These are phyloP conservation scores for Mactromeris polynyma DNA, from an alignment of 2,888 invertebrate genomes.

Conservation along the genomic window DNA sequence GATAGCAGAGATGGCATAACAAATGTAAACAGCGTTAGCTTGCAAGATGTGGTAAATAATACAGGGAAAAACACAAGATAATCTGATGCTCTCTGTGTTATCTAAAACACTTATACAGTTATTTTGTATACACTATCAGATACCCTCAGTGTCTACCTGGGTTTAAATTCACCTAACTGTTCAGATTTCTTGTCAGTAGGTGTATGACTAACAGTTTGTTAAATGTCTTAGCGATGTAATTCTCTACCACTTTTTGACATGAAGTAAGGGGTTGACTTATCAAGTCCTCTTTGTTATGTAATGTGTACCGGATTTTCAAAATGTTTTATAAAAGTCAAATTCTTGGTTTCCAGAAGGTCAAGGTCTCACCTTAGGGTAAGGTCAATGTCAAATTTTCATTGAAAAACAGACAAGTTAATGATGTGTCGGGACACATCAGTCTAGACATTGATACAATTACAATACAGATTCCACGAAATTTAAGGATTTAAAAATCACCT, in stretches of 20 bases:
- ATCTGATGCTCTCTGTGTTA: conserved; percentile 9
- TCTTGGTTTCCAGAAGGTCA: neutral
- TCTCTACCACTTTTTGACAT: neutral
- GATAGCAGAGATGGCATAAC: neutral
- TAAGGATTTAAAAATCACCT: neutral
- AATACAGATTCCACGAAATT: neutral
- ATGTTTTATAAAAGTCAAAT: no score
- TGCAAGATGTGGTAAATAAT: neutral
- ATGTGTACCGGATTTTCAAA: neutral
- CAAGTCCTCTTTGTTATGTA: neutral
- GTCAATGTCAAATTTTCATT: neutral
- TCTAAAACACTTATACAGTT: conserved; percentile 9
- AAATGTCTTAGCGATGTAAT: neutral
- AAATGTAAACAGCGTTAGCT: conserved; percentile 1
- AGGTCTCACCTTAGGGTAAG: neutral
- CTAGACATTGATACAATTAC: neutral
- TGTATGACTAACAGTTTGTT: conserved; percentile 12
- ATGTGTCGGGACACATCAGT: neutral
- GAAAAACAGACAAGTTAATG: neutral
- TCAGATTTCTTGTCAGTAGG: neutral
- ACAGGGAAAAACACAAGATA: neutral
- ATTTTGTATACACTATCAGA: conserved; percentile 10
- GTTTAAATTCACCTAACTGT: neutral
- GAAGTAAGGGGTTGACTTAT: neutral
- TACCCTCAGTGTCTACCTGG: conserved; percentile 1